Evolutionary conservation across 2,888 invertebrate species (phyloP), one percentile per base, ranked within the genome.

Genomic region (Mythimna lalbum): DNA sequence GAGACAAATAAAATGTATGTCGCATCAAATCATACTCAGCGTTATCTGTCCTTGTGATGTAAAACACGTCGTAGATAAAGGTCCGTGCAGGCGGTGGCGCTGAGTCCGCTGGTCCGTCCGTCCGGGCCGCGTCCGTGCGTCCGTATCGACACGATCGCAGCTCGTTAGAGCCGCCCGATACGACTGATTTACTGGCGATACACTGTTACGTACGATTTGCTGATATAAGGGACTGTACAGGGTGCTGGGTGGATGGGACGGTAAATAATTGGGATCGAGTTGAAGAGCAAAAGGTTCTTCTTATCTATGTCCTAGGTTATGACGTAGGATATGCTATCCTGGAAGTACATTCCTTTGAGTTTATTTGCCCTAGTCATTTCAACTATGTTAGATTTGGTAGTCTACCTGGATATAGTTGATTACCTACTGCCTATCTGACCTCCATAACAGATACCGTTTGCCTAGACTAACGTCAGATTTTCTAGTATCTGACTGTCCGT

Each of bases 121-220:
- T 50, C 53, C 52, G 57, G 62, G 4, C 39, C 43, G 43, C 43
- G 43, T 43, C 27, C 36, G 75, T 23, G 36, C 52, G 55, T 4
- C n/a, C 50, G 62, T 62, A 73, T 63, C 81, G 63, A 27, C 49
- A 56, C 70, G 73, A 70, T 76, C 66, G 52, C 49, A 73, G 63
- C 60, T 83, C 84, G 75, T 83, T 78, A 83, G 60, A 63, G 33
- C 66, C 56, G 53, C 36, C 62, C 36, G 77, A 77, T 77, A 78
- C 62, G 31, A 39, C 50, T 73, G 73, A 82, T 82, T 80, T 78
- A 75, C 74, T 64, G 27, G 70, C 52, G 75, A 81, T 80, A 78
- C 62, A 69, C 47, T 36, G 53, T 10, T 57, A 27, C 55, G 52
- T 71, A 68, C 43, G 47, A 69, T 66, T 61, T 75, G 64, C 73